Percentiles rank a stretch among this genome's conserved stretches.
Evolutionary conservation across 64 coral and sea anemone species (phyloP).

Genomic region (Cladopsammia gracilis): DNA sequence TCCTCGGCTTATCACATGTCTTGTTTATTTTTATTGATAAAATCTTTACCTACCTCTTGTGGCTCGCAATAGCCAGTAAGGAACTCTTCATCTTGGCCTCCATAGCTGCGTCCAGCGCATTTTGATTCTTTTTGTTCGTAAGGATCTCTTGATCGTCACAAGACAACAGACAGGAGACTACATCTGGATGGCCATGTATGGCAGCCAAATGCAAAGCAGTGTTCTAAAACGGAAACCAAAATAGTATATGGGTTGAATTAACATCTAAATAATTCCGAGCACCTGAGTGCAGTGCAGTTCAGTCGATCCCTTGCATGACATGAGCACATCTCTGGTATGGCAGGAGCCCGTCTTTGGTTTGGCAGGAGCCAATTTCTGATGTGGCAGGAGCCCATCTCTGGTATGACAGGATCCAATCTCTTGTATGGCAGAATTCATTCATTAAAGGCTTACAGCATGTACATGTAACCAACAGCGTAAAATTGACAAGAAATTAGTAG

Average conservation of each 20-base stretch:
- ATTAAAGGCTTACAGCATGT: too few species aligned
- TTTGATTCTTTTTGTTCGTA: constrained; percentile 76
- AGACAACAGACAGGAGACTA: constrained; percentile 71
- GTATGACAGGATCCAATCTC: too few species aligned
- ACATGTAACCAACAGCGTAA: too few species aligned
- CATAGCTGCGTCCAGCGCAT: constrained; percentile 72
- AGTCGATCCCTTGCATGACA: too few species aligned
- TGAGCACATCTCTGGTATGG: too few species aligned
- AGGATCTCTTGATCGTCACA: constrained; percentile 69
- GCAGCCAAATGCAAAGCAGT: constrained; percentile 87
- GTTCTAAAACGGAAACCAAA: constrained; percentile 41
- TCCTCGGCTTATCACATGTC: too few species aligned
- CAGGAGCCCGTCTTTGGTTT: too few species aligned
- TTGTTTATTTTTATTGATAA: not conserved
- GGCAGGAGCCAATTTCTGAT: too few species aligned
- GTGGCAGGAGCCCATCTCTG: too few species aligned
- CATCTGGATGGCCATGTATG: constrained; percentile 65
- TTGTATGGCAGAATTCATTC: too few species aligned
- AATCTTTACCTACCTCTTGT: constrained; percentile 63
- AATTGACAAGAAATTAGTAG: too few species aligned
- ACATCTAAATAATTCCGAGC: not conserved
- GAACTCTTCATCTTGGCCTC: constrained; percentile 58
- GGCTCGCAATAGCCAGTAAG: constrained; percentile 77
- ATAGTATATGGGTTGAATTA: not conserved
- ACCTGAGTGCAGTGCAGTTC: too few species aligned